These are phyloP conservation scores for Drosophila ustulata DNA, from an alignment of 2,888 invertebrate genomes.

Conservation along the genomic window DNA sequence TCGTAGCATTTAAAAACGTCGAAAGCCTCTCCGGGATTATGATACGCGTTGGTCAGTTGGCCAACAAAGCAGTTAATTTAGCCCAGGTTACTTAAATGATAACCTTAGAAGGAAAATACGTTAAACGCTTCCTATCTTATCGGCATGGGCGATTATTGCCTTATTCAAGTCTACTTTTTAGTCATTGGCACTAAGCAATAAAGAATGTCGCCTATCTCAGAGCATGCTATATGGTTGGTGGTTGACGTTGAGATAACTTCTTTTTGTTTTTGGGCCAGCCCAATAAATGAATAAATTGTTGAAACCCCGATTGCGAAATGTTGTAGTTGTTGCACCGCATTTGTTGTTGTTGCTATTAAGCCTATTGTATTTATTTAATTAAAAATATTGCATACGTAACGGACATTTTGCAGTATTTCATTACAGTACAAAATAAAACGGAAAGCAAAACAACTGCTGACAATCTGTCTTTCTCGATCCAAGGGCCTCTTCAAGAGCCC, in stretches of 20 bases:
- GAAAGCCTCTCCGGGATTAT: constrained; percentile 27
- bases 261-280: constrained; percentile 11
- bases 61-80: constrained; percentile 7
- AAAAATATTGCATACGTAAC: constrained; percentile 31
- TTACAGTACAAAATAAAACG: neutral
- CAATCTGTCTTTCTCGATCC: constrained; percentile 15
- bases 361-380: constrained; percentile 39
- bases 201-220: constrained; percentile 48
- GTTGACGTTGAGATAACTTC: constrained; percentile 49
- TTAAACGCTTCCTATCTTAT: constrained; percentile 56
- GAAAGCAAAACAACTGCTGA: constrained; percentile 8
- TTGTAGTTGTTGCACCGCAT: neutral
- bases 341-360: neutral
- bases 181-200: constrained; percentile 53
- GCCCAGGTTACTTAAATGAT: constrained; percentile 7
- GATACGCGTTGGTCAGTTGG: constrained; percentile 46
- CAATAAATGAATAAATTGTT: constrained; percentile 35
- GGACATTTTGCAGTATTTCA: constrained; percentile 21
- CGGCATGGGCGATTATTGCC: constrained; percentile 66
- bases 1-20: constrained; percentile 26
- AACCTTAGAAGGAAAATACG: constrained; percentile 19
- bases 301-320: constrained; percentile 9
- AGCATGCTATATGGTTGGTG: constrained; percentile 5
- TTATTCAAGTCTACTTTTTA: constrained; percentile 63
- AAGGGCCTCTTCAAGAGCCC: constrained; percentile 45